These are phyloP conservation scores for Callimorpha dominula DNA, from an alignment of 2,888 invertebrate genomes.

Conservation along the genomic window DNA sequence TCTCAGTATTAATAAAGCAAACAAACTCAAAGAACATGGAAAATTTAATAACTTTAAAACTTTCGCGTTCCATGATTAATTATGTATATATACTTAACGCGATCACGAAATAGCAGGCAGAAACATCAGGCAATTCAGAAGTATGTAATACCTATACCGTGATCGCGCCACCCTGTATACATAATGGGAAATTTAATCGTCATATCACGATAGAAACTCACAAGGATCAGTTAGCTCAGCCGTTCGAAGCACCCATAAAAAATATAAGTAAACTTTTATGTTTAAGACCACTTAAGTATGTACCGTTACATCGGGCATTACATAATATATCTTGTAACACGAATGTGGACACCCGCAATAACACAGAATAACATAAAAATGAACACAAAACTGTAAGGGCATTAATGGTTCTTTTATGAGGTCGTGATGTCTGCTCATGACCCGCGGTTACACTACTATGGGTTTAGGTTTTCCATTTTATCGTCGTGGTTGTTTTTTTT, in stretches of 20 bases:
- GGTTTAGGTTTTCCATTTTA: neutral
- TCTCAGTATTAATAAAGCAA: too few species aligned
- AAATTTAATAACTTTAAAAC: too few species aligned
- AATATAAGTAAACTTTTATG: conserved; percentile 2
- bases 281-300: conserved; percentile 2
- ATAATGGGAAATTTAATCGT: neutral
- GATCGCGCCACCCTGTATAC: too few species aligned
- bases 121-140: too few species aligned
- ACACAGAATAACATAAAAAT: conserved; percentile 39
- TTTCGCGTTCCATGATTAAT: too few species aligned
- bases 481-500: neutral
- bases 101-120: too few species aligned
- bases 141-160: too few species aligned
- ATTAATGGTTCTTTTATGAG: conserved; percentile 50
- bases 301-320: conserved; percentile 20
- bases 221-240: neutral
- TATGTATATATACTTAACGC: too few species aligned
- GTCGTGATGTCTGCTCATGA: conserved; percentile 25
- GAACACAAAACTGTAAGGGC: conserved; percentile 35
- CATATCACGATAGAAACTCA: neutral
- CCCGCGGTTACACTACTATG: conserved; percentile 4
- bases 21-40: too few species aligned
- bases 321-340: conserved; percentile 21
- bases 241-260: neutral
- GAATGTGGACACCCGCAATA: conserved; percentile 25